phyloP scores from a whole-genome alignment of 2,797 vertebrate genomes.

The Alectoris magna region DNA sequence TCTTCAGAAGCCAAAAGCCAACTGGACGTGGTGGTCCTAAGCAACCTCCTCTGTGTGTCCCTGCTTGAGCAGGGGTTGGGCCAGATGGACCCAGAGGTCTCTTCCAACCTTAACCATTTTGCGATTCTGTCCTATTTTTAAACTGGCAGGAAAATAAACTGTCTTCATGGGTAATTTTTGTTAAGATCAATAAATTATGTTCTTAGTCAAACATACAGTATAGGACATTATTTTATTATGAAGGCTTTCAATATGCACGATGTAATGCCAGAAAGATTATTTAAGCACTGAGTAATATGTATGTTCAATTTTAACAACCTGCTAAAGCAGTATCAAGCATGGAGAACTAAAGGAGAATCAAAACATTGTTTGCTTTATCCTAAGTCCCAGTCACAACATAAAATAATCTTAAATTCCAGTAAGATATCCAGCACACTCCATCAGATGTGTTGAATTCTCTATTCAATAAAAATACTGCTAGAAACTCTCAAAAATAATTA shows the following conservation, averaged over 20 bases:
- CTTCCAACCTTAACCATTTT: not conserved
- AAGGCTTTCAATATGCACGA: not conserved
- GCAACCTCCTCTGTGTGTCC: not conserved
- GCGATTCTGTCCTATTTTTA: not conserved
- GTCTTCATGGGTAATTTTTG: not conserved
- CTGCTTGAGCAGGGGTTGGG: not conserved
- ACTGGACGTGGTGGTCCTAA: not conserved
- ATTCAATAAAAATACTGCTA: not conserved
- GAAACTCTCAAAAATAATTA: not conserved
- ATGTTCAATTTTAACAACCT: not conserved
- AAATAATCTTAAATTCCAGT: not conserved
- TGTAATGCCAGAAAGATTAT: not conserved
- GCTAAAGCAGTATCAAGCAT: not conserved
- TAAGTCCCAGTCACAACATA: not conserved
- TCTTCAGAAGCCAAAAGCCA: not conserved
- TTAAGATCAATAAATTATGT: not conserved
- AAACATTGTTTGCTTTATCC: not conserved
- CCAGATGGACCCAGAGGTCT: not conserved
- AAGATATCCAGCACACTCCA: not conserved
- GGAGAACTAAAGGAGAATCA: not conserved
- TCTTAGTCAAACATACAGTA: not conserved
- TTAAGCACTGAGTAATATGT: not conserved
- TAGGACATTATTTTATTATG: not conserved
- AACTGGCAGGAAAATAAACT: not conserved
- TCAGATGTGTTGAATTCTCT: not conserved